A percentile compares a stretch with the other conserved stretches of the same genome.
Conservation (phyloP, 1,140 invertebrate species). For the Drosophila neocordata region DNA sequence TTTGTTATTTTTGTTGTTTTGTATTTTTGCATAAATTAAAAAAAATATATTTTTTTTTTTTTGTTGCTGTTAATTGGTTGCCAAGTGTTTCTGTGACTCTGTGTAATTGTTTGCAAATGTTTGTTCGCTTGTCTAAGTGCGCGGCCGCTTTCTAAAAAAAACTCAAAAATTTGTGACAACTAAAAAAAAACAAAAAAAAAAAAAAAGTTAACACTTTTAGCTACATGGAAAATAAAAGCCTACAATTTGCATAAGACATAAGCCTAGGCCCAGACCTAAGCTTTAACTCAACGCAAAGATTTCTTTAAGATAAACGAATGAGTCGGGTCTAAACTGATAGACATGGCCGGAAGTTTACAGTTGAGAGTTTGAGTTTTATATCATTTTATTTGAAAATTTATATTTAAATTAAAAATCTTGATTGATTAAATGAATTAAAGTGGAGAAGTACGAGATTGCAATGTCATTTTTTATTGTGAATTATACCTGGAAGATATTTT, state of each 20-base stretch:
- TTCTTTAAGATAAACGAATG: neutral
- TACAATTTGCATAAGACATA: conserved; percentile 17
- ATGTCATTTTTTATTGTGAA: no score
- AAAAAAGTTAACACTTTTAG: conserved; percentile 34
- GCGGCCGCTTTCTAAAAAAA: conserved; percentile 42
- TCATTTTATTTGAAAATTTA: no score
- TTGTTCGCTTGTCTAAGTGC: conserved; percentile 17
- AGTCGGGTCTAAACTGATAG: neutral
- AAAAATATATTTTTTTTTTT: conserved; percentile 39
- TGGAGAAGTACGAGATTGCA: no score
- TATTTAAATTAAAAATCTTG: no score
- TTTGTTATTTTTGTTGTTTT: conserved; percentile 25
- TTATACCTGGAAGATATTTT: no score
- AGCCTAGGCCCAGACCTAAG: neutral
- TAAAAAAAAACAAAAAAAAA: neutral
- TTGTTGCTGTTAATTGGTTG: conserved; percentile 6
- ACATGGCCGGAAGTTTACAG: neutral
- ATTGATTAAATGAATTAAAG: no score
- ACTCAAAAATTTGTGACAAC: conserved; percentile 11
- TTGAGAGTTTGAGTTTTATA: neutral
- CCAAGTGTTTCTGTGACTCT: conserved; percentile 9
- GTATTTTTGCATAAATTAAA: conserved; percentile 58
- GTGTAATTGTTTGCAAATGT: conserved; percentile 69
- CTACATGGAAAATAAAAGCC: conserved; percentile 4
- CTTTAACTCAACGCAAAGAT: neutral